These are phyloP conservation scores for Oscheius sp. DNA, from an alignment of 1,140 invertebrate genomes.

Conservation along the genomic window DNA sequence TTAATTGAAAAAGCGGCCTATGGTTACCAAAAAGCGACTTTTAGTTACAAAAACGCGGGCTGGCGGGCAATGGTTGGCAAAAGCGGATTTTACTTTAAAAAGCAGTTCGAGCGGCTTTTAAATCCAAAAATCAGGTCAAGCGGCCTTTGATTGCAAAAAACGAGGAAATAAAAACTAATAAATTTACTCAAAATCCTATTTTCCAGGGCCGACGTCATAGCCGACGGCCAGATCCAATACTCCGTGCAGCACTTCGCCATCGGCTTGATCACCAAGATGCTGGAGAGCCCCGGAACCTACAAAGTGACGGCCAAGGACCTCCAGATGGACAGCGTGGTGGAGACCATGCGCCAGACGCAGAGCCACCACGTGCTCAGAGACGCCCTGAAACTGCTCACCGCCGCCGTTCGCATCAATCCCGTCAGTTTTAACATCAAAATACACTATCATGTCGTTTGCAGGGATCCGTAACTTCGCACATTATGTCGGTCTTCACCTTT, in stretches of 20 bases:
- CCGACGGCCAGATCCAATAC: neutral
- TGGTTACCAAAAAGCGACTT: no score
- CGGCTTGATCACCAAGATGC: constrained; percentile 24
- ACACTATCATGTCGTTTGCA: neutral
- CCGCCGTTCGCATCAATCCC: constrained; percentile 33
- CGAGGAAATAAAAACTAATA: no score
- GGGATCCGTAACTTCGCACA: constrained; percentile 31
- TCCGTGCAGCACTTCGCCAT: constrained; percentile 25
- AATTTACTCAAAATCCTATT: neutral
- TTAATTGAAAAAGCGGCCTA: neutral
- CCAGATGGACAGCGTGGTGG: constrained; percentile 33
- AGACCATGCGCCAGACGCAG: constrained; percentile 34
- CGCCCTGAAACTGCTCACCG: constrained; percentile 37
- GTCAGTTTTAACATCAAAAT: constrained; percentile 12
- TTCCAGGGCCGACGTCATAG: constrained; percentile 4
- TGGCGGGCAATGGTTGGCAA: neutral
- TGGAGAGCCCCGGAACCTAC: constrained; percentile 7
- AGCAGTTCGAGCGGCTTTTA: neutral
- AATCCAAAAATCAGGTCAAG: neutral
- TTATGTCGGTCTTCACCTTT: constrained; percentile 44
- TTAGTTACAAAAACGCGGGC: neutral
- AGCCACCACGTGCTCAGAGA: constrained; percentile 38
- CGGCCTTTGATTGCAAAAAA: neutral
- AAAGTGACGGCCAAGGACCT: constrained; percentile 17
- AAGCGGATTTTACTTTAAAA: constrained; percentile 4